Base-by-base conservation (phyloP, 2,888 invertebrate species). In the Subacronicta megacephala region DNA sequence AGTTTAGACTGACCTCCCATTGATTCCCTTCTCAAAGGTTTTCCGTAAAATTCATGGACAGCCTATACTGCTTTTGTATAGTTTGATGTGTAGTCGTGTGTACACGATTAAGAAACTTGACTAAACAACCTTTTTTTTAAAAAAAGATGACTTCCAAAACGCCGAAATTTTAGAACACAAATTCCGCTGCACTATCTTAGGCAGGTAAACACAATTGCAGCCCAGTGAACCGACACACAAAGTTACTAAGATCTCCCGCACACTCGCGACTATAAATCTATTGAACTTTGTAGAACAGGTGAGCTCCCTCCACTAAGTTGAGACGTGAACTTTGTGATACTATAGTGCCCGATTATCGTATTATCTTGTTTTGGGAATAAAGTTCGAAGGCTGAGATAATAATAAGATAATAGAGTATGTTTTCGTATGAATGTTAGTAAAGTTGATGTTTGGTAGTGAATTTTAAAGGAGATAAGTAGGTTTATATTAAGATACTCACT, bases 171-270 rank as follows among this genome's bases (percentile, higher is more conserved):
- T n/a, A n/a, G n/a, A 26, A 10, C 9, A 26, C 10, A 10, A 26
- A 26, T 3, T 26, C 3, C 3, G 2, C 10, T 3, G 10, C 38
- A 38, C 26, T 41, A 53, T 61, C 55, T 51, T 16, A 31, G 44
- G 20, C 69, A 68, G 73, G 74, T 76, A 59, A 51, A 59, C 49
- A 56, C 31, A 49, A 46, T 45, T 17, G n/a, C 64, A 43, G 68
- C 41, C 57, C 76, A 74, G 55, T 74, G 74, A 76, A 49, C 63
- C 47, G 64, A 33, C 52, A 29, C 52, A 45, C 40, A 47, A 67
- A 75, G 61, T 75, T 72, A 37, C 50, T 37, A 49, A 53, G 62
- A 62, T 37, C 62, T 55, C n/a, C 33, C 49, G 46, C 47, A 45
- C 51, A 44, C 50, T 33, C 45, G 18, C 50, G 9, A 51, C 62